Conservation (phyloP, 1,140 invertebrate genomes). For the Triops longicaudatus region DNA sequence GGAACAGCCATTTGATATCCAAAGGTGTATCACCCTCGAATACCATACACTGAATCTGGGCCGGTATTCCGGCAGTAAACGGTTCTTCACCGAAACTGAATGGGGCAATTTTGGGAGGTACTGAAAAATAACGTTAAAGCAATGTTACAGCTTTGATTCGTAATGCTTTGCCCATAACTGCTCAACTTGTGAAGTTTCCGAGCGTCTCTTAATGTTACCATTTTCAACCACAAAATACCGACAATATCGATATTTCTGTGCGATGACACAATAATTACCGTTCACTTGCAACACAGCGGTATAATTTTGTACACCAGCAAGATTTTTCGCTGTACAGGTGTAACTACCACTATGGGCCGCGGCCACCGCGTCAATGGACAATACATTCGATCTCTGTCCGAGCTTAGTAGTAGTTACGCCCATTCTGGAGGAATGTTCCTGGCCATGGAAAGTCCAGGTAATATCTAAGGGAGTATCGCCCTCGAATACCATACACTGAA, state of each 20-base stretch:
- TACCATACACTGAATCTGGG: slow-evolving; percentile 35
- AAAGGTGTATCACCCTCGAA: slow-evolving; percentile 39
- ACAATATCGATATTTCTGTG: neutral
- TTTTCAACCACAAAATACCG: no score
- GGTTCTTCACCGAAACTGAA: slow-evolving; percentile 53
- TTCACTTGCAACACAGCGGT: slow-evolving; percentile 52
- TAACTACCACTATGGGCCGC: slow-evolving; percentile 45
- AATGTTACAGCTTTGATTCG: neutral
- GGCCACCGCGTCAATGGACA: slow-evolving; percentile 62
- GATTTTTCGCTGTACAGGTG: slow-evolving; percentile 39
- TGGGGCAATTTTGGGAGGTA: slow-evolving; percentile 60
- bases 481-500: slow-evolving; percentile 61
- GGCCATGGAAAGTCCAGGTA: slow-evolving; percentile 65
- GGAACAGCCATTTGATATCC: slow-evolving; percentile 24
- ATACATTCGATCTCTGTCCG: slow-evolving; percentile 53
- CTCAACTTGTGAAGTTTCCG: neutral
- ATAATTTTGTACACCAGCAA: slow-evolving; percentile 53
- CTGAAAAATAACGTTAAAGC: slow-evolving; percentile 37
- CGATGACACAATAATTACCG: slow-evolving; percentile 34
- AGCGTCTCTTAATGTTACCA: slow-evolving; percentile 1
- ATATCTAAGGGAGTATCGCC: slow-evolving; percentile 63
- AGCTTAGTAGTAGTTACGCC: slow-evolving; percentile 41
- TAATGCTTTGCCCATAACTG: neutral
- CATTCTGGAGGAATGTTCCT: slow-evolving; percentile 37
- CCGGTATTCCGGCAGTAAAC: slow-evolving; percentile 33